Conservation (phyloP, 1,140 invertebrate genomes). For the Adoxophyes honmai region DNA sequence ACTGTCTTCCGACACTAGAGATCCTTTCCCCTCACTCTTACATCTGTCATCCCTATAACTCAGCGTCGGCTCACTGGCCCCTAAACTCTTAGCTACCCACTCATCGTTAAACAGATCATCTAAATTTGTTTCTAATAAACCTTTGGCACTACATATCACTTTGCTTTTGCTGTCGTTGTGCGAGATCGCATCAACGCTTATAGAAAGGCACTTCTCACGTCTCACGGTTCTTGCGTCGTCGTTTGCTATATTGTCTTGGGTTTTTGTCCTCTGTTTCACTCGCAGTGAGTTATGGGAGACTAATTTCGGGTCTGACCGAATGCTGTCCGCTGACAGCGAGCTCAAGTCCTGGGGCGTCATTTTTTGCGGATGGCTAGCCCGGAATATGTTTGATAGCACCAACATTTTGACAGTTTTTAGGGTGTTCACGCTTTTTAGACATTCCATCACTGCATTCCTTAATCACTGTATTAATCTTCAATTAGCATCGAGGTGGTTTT, state of each 20-base stretch:
- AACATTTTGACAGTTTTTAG: constrained; percentile 72
- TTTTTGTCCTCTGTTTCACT: constrained; percentile 57
- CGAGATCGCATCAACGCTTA: constrained; percentile 60
- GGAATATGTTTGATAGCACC: constrained; percentile 68
- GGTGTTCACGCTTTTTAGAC: constrained; percentile 54
- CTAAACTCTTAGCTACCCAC: constrained; percentile 58
- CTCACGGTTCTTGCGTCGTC: constrained; percentile 36
- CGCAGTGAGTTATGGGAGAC: constrained; percentile 54
- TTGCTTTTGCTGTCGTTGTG: constrained; percentile 56
- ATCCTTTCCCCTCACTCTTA: constrained; percentile 41
- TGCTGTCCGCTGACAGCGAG: constrained; percentile 28
- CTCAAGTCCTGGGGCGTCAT: constrained; percentile 33
- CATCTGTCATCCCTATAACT: constrained; percentile 41
- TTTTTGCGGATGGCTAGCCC: constrained; percentile 50
- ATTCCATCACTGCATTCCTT: constrained; percentile 74
- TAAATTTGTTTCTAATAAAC: constrained; percentile 74
- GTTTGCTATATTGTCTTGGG: constrained; percentile 40
- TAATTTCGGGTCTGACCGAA: constrained; percentile 39
- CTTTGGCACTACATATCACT: constrained; percentile 75
- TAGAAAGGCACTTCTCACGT: constrained; percentile 55
- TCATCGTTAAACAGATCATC: constrained; percentile 66
- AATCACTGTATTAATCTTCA: constrained; percentile 35
- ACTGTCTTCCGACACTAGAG: constrained; percentile 56
- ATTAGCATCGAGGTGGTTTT: constrained; percentile 44
- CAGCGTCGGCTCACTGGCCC: constrained; percentile 61